These are phyloP conservation scores for Aurelia sp. DNA, from an alignment of 30 jellyfish, hydroid and myxozoan genomes.

Conservation along the genomic window DNA sequence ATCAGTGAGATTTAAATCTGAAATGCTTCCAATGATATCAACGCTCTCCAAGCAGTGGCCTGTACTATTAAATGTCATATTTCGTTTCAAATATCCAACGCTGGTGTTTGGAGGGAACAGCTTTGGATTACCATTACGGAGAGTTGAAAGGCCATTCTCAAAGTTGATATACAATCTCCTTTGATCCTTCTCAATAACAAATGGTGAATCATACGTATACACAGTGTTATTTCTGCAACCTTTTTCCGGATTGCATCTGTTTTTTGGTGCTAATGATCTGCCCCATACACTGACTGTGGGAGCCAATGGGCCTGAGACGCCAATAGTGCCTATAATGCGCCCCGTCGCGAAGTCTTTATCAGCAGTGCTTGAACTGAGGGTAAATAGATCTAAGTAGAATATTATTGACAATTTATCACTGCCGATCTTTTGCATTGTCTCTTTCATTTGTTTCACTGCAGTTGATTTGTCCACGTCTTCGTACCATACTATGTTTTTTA, in stretches of 20 bases:
- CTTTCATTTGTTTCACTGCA: slow-evolving; percentile 40
- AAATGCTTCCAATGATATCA: not conserved
- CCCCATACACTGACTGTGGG: slow-evolving; percentile 44
- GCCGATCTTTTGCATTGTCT: slow-evolving; percentile 6
- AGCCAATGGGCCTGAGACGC: slow-evolving; percentile 60
- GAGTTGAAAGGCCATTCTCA: slow-evolving; percentile 10
- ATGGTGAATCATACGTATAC: slow-evolving; percentile 29
- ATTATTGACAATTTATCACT: slow-evolving; percentile 42
- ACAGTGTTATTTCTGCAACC: not conserved
- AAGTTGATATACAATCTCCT: slow-evolving; percentile 33
- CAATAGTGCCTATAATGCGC: slow-evolving; percentile 62
- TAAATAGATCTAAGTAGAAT: slow-evolving; percentile 13
- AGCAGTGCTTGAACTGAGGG: not conserved
- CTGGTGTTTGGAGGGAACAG: slow-evolving; percentile 13
- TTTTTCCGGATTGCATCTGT: not conserved
- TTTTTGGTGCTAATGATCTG: slow-evolving; percentile 38
- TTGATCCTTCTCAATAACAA: slow-evolving; percentile 20
- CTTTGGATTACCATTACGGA: slow-evolving; percentile 26
- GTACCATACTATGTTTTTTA: slow-evolving; percentile 26
- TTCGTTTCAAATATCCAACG: slow-evolving; percentile 25
- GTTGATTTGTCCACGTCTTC: slow-evolving; percentile 4
- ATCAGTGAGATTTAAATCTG: not conserved
- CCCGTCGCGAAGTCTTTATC: slow-evolving; percentile 18
- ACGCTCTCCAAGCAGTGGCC: not conserved
- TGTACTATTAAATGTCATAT: not conserved